Conservation (phyloP, 2,888 invertebrate species). For the Spicauda simplicius region DNA sequence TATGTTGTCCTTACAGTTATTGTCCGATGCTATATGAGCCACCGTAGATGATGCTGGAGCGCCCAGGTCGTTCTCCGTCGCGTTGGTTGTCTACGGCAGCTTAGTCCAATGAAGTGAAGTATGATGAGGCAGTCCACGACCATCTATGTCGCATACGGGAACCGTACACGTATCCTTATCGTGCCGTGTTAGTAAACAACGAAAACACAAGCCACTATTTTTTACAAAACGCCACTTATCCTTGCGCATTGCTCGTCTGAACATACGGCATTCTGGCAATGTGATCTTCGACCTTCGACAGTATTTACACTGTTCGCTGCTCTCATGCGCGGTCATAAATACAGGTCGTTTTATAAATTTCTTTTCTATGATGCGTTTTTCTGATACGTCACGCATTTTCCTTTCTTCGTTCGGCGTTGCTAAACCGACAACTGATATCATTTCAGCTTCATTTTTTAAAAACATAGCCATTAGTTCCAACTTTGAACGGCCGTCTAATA, state of each 20-base stretch:
- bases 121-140: neutral
- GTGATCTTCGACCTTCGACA: conserved; percentile 13
- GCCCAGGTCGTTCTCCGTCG: no score
- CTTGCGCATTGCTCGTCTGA: neutral
- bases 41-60: neutral
- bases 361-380: no score
- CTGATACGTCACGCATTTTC: no score
- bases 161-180: neutral
- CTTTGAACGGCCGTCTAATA: conserved; percentile 25
- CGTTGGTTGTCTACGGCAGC: neutral
- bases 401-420: neutral
- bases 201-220: neutral
- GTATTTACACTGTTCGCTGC: conserved; percentile 3
- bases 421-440: neutral
- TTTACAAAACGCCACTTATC: neutral
- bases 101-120: neutral
- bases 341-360: no score
- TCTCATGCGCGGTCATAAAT: no score
- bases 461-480: conserved; percentile 38
- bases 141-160: neutral
- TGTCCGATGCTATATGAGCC: conserved; percentile 7
- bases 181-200: neutral
- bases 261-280: conserved; percentile 18
- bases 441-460: conserved; percentile 19
- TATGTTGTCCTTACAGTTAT: neutral